phyloP scores from a whole-genome alignment of 2,113 vertebrate genomes.

The Eulacestoma nigropectus region DNA sequence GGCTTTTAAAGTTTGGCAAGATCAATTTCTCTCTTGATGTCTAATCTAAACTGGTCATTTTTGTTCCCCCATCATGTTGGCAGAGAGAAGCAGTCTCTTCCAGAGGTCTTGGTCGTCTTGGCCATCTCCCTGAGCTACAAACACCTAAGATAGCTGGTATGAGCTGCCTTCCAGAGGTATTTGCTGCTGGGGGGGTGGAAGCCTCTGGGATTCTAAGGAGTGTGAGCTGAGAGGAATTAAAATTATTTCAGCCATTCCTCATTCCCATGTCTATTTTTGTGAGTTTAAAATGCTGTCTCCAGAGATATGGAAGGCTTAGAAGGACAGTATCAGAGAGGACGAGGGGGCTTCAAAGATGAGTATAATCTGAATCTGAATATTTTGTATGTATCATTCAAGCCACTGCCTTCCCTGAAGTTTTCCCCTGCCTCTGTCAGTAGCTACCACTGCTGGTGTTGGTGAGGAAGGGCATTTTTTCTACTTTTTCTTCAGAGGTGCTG shows the following conservation, averaged over 20 bases:
- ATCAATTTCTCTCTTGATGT: background rate
- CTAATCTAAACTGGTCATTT: background rate
- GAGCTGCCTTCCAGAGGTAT: background rate
- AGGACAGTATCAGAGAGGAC: background rate
- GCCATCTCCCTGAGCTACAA: background rate
- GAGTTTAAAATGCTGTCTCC: background rate
- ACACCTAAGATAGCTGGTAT: background rate
- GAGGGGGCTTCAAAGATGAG: rapidly evolving
- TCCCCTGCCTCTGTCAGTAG: background rate
- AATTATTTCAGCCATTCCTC: background rate
- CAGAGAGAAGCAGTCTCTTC: background rate
- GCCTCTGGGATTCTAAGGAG: background rate
- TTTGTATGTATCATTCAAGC: background rate
- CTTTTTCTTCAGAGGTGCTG: background rate
- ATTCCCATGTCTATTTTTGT: background rate
- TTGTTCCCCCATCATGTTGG: rapidly evolving
- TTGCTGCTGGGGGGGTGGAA: background rate
- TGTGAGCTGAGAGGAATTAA: background rate
- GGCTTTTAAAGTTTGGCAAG: background rate
- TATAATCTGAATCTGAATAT: background rate
- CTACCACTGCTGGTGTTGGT: background rate
- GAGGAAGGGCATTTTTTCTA: background rate
- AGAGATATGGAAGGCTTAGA: background rate
- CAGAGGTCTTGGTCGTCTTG: background rate
- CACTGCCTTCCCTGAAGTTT: background rate